phyloP scores from a whole-genome alignment of 2,888 invertebrate species.

The Lasioglossum pauxillum region DNA sequence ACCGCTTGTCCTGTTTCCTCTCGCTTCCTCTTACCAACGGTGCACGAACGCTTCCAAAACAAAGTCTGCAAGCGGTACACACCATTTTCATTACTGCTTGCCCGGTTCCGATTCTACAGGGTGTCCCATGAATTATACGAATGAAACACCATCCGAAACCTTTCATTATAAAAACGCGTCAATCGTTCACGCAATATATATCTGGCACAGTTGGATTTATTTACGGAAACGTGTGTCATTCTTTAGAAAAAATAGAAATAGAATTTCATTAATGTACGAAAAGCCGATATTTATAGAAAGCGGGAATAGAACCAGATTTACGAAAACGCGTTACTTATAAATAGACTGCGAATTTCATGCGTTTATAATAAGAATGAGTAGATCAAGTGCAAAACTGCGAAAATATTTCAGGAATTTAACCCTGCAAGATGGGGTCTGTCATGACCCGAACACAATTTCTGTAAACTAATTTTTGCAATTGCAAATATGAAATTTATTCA shows the following conservation, averaged over 20 bases:
- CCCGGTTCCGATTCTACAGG: not conserved
- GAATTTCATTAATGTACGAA: not conserved
- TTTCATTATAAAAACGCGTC: not conserved
- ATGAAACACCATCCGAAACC: not conserved
- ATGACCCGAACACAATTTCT: not conserved
- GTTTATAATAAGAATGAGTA: not conserved
- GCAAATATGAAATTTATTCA: not conserved
- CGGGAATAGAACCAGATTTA: not conserved
- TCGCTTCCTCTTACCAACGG: slow-evolving; percentile 18
- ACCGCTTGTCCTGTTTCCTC: slow-evolving; percentile 12
- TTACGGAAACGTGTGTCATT: not conserved
- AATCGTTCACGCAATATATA: not conserved
- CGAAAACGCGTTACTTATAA: not conserved
- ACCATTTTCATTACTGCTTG: slow-evolving; percentile 9
- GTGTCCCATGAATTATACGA: not conserved
- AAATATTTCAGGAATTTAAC: not conserved
- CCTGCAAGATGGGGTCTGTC: not conserved
- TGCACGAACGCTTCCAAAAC: slow-evolving; percentile 19
- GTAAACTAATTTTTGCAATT: not conserved
- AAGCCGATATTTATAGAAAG: not conserved
- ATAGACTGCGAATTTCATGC: not conserved
- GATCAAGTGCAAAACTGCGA: no score
- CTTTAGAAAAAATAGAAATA: not conserved
- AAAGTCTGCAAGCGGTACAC: not conserved
- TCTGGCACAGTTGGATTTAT: not conserved